phyloP scores from a whole-genome alignment of 2,797 vertebrate genomes.

The Lophotriccus pileatus region DNA sequence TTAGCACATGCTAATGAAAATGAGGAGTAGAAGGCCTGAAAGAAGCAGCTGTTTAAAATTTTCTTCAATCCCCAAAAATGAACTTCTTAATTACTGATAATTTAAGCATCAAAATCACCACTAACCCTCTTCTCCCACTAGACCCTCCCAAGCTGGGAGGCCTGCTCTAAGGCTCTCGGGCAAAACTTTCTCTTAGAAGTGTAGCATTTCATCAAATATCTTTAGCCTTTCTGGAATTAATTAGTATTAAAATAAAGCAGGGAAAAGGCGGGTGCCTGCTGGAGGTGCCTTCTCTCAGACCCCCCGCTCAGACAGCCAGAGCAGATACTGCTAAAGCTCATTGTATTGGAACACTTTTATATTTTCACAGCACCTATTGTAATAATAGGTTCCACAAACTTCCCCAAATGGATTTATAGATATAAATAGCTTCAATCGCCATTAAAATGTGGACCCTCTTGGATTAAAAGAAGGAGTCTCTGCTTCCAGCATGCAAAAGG shows the following conservation, averaged over 20 bases:
- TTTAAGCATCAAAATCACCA: constrained; percentile 61
- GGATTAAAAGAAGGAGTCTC: background rate
- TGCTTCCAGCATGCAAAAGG: background rate
- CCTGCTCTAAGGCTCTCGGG: background rate
- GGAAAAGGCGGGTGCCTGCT: background rate
- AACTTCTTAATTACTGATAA: constrained; percentile 70
- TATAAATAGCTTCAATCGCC: background rate
- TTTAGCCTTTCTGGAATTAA: constrained; percentile 54
- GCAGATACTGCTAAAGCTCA: background rate
- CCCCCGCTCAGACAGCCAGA: background rate
- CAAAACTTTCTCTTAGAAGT: background rate
- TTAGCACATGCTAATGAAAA: constrained; percentile 60
- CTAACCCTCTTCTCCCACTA: constrained; percentile 41
- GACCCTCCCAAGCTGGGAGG: constrained; percentile 28
- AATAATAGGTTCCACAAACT: background rate
- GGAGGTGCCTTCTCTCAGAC: constrained; percentile 1
- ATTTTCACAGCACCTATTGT: background rate
- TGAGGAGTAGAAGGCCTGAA: background rate
- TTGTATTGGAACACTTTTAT: background rate
- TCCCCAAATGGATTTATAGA: background rate
- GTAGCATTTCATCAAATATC: constrained; percentile 21
- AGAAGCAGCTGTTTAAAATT: constrained; percentile 68
- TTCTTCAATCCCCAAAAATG: constrained; percentile 54
- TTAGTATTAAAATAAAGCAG: constrained; percentile 54
- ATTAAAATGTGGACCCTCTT: background rate